These are phyloP conservation scores for Phalloptychus januarius DNA, from an alignment of 2,797 vertebrate genomes.

Conservation along the genomic window DNA sequence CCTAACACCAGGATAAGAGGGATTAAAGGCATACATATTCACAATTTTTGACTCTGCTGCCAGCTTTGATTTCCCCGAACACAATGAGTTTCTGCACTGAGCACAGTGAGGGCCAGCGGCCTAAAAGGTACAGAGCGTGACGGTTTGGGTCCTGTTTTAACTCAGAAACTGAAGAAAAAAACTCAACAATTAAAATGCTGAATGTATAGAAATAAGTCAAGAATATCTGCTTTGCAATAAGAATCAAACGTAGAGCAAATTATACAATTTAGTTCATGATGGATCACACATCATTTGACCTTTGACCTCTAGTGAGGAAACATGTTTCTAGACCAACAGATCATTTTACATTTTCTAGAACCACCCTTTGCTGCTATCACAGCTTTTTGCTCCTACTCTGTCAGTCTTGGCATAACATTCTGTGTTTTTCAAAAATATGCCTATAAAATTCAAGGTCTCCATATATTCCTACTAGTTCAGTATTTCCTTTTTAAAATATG, in stretches of 20 bases:
- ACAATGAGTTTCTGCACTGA: constrained; percentile 29
- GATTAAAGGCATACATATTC: constrained; percentile 77
- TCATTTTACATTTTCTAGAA: not conserved
- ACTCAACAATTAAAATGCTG: not conserved
- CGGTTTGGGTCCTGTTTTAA: not conserved
- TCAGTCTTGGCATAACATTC: not conserved
- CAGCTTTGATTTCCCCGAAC: constrained; percentile 50
- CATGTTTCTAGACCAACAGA: constrained; percentile 15
- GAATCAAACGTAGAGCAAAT: not conserved
- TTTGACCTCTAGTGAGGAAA: constrained; percentile 20
- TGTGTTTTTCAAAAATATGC: not conserved
- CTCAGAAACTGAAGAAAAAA: not conserved
- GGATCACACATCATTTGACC: constrained; percentile 1
- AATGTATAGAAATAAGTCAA: not conserved
- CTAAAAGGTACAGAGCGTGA: not conserved
- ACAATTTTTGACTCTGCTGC: constrained; percentile 54
- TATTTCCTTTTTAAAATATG: too few relatives aligned
- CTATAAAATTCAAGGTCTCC: not conserved
- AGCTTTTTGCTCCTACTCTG: not conserved
- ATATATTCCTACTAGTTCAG: not conserved
- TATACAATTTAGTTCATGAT: not conserved
- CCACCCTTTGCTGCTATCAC: not conserved
- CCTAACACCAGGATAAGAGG: constrained; percentile 74
- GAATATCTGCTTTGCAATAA: not conserved
- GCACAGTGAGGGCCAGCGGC: not conserved